A percentile compares a stretch with the other conserved stretches of the same genome.
These are phyloP conservation scores for Aleiodes leptofemur DNA, from an alignment of 2,888 invertebrate species.

Conservation along the genomic window DNA sequence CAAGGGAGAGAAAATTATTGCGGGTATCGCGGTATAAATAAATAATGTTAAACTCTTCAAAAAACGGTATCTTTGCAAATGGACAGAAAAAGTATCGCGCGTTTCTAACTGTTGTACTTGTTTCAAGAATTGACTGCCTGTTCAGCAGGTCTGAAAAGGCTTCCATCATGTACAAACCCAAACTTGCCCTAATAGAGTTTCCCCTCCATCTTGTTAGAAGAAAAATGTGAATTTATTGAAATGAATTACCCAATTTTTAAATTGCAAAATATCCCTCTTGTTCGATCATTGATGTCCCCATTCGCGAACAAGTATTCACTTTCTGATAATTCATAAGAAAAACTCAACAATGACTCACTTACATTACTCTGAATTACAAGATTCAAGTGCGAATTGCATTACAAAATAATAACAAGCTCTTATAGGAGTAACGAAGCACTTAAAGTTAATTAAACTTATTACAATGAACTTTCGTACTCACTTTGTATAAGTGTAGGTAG, in stretches of 20 bases:
- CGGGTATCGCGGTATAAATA: background rate
- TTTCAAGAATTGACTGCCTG: conserved; percentile 55
- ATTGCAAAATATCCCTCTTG: background rate
- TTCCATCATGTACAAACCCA: conserved; percentile 1
- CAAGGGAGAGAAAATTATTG: background rate
- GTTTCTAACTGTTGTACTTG: conserved; percentile 65
- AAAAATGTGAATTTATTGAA: background rate
- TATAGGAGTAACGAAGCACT: background rate
- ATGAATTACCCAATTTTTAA: background rate
- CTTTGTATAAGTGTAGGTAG: conserved; percentile 64
- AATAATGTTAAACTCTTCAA: conserved; percentile 49
- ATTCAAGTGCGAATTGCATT: background rate
- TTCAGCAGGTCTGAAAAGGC: conserved; percentile 22
- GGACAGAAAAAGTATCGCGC: conserved; percentile 56
- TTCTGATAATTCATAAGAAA: conserved; percentile 3
- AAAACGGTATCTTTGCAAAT: conserved; percentile 61
- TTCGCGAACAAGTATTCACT: conserved; percentile 2
- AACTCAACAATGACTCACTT: background rate
- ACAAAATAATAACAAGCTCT: background rate
- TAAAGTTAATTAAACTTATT: background rate
- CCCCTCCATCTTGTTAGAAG: too few relatives aligned
- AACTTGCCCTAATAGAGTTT: background rate
- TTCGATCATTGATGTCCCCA: conserved; percentile 15
- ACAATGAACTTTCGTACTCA: conserved; percentile 63
- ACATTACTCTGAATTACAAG: background rate